Conservation (phyloP, 2,113 vertebrate species). For the Eclectus roratus region DNA sequence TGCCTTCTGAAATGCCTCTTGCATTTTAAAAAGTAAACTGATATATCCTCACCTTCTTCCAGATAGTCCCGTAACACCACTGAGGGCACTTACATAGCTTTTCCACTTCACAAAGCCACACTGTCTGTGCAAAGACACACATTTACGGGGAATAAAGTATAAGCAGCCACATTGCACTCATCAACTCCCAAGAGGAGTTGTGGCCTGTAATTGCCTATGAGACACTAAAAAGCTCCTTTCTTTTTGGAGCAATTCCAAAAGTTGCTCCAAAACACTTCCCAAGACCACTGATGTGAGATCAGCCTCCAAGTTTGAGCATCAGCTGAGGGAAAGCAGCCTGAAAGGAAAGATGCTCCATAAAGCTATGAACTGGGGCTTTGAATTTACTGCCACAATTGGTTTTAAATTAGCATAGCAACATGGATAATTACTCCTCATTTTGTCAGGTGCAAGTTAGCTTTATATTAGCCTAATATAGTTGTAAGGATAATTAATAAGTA, state of each 20-base stretch:
- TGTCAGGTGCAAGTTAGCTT: not conserved
- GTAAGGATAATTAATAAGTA: not conserved
- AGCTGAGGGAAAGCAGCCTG: not conserved
- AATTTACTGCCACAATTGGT: not conserved
- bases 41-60: not conserved
- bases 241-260: not conserved
- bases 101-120: not conserved
- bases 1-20: not conserved
- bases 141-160: not conserved
- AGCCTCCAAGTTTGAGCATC: not conserved
- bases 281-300: not conserved
- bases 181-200: not conserved
- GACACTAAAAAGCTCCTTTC: not conserved
- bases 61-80: not conserved
- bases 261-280: not conserved
- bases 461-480: not conserved
- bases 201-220: not conserved
- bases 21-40: conserved; percentile 16
- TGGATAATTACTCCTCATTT: not conserved
- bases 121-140: not conserved
- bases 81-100: not conserved
- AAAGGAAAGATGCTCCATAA: not conserved
- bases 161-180: not conserved
- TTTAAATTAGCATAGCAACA: not conserved
- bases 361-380: not conserved